phyloP scores from a whole-genome alignment of 2,888 invertebrate genomes.

The Drosophila mulleri region DNA sequence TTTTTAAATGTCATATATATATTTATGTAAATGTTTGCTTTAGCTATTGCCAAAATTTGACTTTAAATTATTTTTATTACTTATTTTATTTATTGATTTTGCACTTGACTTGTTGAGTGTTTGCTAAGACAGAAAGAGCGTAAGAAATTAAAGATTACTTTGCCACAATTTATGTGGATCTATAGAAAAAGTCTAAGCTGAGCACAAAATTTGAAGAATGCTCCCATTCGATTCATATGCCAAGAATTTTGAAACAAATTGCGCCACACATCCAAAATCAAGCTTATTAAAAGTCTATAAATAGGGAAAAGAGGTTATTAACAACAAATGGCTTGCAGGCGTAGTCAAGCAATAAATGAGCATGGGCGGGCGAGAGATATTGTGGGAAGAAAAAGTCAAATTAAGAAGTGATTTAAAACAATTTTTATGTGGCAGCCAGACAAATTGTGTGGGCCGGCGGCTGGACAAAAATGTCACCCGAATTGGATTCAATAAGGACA shows the following conservation, averaged over 20 bases:
- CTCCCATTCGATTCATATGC: no score
- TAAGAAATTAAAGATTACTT: not conserved
- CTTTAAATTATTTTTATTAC: slow-evolving; percentile 16
- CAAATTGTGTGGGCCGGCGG: slow-evolving; percentile 53
- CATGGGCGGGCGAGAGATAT: not conserved
- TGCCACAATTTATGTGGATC: not conserved
- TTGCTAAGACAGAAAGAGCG: not conserved
- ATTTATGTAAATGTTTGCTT: slow-evolving; percentile 16
- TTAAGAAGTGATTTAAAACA: slow-evolving; percentile 74
- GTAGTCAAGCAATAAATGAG: not conserved
- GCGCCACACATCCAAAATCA: not conserved
- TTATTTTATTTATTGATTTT: no score
- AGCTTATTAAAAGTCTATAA: slow-evolving; percentile 33
- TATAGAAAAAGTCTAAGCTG: not conserved
- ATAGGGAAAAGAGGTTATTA: slow-evolving; percentile 13
- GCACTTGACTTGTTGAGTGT: not conserved
- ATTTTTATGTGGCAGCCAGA: slow-evolving; percentile 64
- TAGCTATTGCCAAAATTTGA: slow-evolving; percentile 33
- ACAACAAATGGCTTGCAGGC: not conserved
- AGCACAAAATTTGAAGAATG: no score
- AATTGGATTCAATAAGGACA: slow-evolving; percentile 57
- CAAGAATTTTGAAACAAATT: no score
- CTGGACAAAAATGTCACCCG: slow-evolving; percentile 24
- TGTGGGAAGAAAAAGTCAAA: slow-evolving; percentile 46
- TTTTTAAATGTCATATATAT: no score